These are phyloP conservation scores for Anguilla obscura DNA, from an alignment of 2,797 vertebrate genomes.

Conservation along the genomic window DNA sequence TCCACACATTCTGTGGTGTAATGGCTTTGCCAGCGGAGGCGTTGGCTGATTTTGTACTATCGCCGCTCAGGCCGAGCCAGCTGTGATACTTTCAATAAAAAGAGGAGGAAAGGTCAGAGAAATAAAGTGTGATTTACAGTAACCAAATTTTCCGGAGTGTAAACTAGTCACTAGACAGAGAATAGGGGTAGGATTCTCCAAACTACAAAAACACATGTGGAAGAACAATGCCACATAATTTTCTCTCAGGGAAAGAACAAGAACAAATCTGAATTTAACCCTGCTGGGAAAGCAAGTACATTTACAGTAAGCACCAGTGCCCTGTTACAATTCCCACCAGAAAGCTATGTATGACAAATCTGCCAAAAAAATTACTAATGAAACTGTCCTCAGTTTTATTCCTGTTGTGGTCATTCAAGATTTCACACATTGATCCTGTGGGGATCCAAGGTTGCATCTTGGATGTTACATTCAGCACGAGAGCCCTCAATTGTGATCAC, in stretches of 20 bases:
- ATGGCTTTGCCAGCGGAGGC: slow-evolving; percentile 17
- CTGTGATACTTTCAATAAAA: background rate
- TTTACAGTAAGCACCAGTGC: background rate
- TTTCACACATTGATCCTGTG: slow-evolving; percentile 1
- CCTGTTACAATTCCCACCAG: background rate
- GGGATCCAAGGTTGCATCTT: background rate
- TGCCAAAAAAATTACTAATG: background rate
- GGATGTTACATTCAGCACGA: background rate
- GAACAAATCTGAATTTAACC: background rate
- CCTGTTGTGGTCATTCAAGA: background rate
- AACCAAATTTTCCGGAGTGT: background rate
- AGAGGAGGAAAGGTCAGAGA: background rate
- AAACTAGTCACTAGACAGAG: background rate
- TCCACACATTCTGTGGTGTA: slow-evolving; percentile 22
- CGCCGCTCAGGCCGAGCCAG: background rate
- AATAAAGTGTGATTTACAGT: slow-evolving; percentile 6
- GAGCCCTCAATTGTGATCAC: background rate
- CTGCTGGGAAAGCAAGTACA: background rate
- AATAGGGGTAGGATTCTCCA: background rate
- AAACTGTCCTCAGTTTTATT: background rate
- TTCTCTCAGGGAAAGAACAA: slow-evolving; percentile 2
- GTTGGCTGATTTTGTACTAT: background rate
- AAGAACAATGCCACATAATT: background rate
- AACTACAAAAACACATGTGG: slow-evolving; percentile 16
- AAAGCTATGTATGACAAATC: background rate